Percentiles rank a stretch among this genome's conserved stretches.
These are phyloP conservation scores for Agriopis aurantiaria DNA, from an alignment of 2,888 invertebrate species.

Conservation along the genomic window DNA sequence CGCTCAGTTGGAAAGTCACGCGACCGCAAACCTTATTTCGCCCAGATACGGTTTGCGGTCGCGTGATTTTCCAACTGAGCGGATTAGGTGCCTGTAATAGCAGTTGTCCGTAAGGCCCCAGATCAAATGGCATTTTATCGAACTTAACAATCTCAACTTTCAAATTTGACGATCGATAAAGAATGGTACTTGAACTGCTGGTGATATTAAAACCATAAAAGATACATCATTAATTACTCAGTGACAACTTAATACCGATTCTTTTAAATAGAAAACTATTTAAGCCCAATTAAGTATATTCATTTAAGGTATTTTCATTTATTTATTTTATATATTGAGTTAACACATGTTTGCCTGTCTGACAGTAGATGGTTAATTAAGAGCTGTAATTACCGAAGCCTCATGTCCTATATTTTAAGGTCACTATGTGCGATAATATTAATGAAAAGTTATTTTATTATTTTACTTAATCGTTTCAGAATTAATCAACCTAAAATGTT, in stretches of 20 bases:
- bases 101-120: no score
- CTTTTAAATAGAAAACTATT: conserved; percentile 2
- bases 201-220: background rate
- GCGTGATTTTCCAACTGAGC: no score
- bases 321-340: conserved; percentile 3
- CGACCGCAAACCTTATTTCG: no score
- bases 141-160: no score
- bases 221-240: background rate
- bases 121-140: no score
- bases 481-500: conserved; percentile 11
- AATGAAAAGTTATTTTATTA: conserved; percentile 8
- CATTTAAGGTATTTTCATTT: background rate
- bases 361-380: conserved; percentile 11
- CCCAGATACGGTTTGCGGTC: no score
- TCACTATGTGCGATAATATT: conserved; percentile 11
- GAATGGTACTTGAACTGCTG: no score
- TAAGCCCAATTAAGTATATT: background rate
- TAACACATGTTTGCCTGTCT: conserved; percentile 1
- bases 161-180: no score
- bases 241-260: background rate
- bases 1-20: no score
- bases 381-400: background rate
- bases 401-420: conserved; percentile 8
- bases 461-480: conserved; percentile 7
- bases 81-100: no score